Conservation (phyloP, 2,113 vertebrate genomes). For the Seriola dumerili region DNA sequence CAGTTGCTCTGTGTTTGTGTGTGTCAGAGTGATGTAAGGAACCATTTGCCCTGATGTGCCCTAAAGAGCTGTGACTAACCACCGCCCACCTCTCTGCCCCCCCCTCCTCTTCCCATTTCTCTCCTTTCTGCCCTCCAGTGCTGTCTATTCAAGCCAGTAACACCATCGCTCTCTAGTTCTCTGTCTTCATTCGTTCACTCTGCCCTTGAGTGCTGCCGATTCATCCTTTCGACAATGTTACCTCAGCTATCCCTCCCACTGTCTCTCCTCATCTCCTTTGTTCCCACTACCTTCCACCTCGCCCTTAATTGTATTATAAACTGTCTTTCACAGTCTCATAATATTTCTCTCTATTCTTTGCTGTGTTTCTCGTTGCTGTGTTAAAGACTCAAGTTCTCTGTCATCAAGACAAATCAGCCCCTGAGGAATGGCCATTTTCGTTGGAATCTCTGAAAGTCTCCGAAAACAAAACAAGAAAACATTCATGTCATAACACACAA, state of each 20-base stretch:
- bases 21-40: constrained; percentile 71
- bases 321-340: not conserved
- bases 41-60: constrained; percentile 61
- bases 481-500: constrained; percentile 68
- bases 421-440: constrained; percentile 48
- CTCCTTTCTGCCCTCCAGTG: constrained; percentile 53
- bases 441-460: constrained; percentile 68
- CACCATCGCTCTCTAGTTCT: constrained; percentile 55
- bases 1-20: constrained; percentile 55
- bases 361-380: constrained; percentile 3
- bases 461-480: constrained; percentile 78
- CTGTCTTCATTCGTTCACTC: constrained; percentile 41
- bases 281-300: not conserved
- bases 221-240: constrained; percentile 43
- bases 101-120: constrained; percentile 31
- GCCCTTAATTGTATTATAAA: not conserved
- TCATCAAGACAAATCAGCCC: constrained; percentile 53
- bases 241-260: constrained; percentile 37
- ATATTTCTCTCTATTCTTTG: constrained; percentile 8
- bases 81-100: constrained; percentile 35
- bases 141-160: constrained; percentile 64
- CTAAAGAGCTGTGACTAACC: constrained; percentile 68
- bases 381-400: constrained; percentile 9
- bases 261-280: not conserved
- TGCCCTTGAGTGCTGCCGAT: constrained; percentile 48